Evolutionary conservation across 2,888 invertebrate species (phyloP).

Genomic region (Sthenelais limicola): DNA sequence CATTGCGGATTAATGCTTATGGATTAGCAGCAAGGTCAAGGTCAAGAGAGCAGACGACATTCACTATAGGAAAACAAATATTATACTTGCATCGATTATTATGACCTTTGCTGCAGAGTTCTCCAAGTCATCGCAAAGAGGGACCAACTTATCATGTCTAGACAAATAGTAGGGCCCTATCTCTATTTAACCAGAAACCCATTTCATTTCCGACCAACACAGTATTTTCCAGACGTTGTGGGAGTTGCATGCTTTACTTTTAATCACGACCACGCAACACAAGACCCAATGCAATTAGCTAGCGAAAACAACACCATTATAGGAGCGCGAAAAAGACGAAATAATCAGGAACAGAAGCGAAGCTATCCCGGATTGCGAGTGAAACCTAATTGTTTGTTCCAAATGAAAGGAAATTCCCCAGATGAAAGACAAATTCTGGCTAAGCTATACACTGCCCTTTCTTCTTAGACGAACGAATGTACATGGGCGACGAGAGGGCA

Average conservation of each 20-base stretch:
- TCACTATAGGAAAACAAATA: not conserved
- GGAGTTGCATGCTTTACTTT: not conserved
- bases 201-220: slow-evolving; percentile 20
- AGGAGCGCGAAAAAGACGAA: too few species aligned
- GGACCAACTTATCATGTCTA: slow-evolving; percentile 1
- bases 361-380: too few species aligned
- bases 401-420: too few species aligned
- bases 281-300: not conserved
- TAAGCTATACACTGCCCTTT: too few species aligned
- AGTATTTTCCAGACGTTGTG: not conserved
- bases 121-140: not conserved
- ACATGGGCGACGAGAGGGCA: too few species aligned
- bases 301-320: not conserved
- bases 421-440: too few species aligned
- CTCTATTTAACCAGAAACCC: slow-evolving; percentile 29
- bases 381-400: too few species aligned
- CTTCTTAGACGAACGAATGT: too few species aligned
- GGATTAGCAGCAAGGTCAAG: too few species aligned
- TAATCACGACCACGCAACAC: not conserved
- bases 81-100: not conserved
- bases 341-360: too few species aligned
- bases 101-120: not conserved
- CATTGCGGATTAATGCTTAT: too few species aligned
- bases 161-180: slow-evolving; percentile 16
- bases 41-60: too few species aligned